Evolutionary conservation across 2,113 vertebrate species (phyloP).

Genomic region (Tinamus guttatus): DNA sequence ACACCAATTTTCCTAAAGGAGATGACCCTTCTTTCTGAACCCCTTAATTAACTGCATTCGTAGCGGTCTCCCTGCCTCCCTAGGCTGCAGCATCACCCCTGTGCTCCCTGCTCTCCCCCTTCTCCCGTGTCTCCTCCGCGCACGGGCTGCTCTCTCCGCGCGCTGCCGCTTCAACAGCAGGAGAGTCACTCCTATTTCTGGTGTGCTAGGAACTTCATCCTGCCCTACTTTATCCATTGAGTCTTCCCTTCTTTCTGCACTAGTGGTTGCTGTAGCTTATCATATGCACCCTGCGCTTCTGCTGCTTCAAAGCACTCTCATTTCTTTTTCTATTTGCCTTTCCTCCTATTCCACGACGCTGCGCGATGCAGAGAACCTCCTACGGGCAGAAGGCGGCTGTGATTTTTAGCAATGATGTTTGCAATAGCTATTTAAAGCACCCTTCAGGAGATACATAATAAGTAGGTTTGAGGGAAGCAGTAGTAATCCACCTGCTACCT

Average conservation of each 20-base stretch:
- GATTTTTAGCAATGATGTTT: constrained; percentile 64
- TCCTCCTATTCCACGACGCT: constrained; percentile 34
- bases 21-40: background rate
- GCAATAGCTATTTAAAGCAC: constrained; percentile 60
- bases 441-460: constrained; percentile 63
- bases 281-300: background rate
- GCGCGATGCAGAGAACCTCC: constrained; percentile 58
- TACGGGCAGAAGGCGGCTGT: constrained; percentile 57
- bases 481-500: constrained; percentile 57
- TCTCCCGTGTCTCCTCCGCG: background rate
- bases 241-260: constrained; percentile 15
- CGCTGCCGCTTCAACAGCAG: background rate
- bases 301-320: constrained; percentile 42
- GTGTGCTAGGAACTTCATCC: background rate
- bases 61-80: background rate
- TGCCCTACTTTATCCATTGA: constrained; percentile 34
- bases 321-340: constrained; percentile 51
- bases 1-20: constrained; percentile 6
- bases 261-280: constrained; percentile 3
- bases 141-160: background rate
- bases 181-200: constrained; percentile 9
- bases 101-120: constrained; percentile 5
- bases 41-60: background rate
- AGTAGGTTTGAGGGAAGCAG: constrained; percentile 68
- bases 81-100: background rate